These are phyloP conservation scores for Myotis planiceps DNA, from an alignment of 2,797 vertebrate genomes.

Conservation along the genomic window DNA sequence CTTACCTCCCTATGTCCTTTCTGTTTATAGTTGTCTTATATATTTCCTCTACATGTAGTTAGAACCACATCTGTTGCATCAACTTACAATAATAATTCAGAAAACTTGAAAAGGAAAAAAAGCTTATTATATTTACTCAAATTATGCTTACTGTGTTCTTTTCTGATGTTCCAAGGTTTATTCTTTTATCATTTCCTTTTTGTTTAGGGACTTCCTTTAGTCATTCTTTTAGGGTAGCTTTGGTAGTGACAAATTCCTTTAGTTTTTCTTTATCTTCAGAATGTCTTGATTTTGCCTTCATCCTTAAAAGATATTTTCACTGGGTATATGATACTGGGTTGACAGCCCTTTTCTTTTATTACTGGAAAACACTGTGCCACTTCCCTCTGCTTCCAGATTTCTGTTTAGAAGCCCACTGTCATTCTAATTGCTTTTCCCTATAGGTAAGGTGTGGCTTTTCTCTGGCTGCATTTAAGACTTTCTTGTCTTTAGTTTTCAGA, in stretches of 20 bases:
- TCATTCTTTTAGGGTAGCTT: neutral
- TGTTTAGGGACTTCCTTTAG: neutral
- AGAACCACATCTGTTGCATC: neutral
- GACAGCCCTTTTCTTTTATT: neutral
- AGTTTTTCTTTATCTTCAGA: neutral
- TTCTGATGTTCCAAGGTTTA: neutral
- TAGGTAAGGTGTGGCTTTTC: neutral
- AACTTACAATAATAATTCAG: neutral
- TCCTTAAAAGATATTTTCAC: neutral
- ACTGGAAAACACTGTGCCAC: neutral
- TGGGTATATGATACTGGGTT: neutral
- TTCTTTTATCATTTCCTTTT: neutral
- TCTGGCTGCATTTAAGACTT: neutral
- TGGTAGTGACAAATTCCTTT: neutral
- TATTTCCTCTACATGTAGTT: neutral
- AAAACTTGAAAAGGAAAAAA: neutral
- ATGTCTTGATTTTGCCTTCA: neutral
- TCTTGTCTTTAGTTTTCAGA: neutral
- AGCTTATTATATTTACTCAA: neutral
- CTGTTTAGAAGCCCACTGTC: neutral
- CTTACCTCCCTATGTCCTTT: neutral
- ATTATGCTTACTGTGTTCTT: neutral
- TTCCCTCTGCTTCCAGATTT: neutral
- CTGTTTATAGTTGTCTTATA: neutral
- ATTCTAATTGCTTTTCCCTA: neutral